phyloP scores from a whole-genome alignment of 2,797 vertebrate species.

The Oreortyx pictus region DNA sequence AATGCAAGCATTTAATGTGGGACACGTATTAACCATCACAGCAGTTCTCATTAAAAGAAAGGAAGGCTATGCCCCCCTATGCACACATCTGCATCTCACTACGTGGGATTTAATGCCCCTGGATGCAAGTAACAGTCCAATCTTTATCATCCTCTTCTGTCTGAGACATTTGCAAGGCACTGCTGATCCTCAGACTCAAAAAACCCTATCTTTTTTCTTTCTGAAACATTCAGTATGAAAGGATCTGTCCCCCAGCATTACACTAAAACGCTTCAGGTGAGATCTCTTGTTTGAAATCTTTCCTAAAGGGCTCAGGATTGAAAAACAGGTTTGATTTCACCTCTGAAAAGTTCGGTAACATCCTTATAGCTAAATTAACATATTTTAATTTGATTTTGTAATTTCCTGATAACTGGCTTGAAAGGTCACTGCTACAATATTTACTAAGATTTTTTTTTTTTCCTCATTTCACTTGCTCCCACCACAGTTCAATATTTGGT shows the following conservation, averaged over 20 bases:
- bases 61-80: not conserved
- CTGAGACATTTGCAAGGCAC: not conserved
- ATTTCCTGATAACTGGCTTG: not conserved
- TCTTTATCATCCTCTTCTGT: not conserved
- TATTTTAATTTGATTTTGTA: not conserved
- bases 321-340: not conserved
- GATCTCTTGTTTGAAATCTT: not conserved
- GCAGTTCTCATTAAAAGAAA: not conserved
- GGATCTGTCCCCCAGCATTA: not conserved
- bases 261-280: not conserved
- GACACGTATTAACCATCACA: not conserved
- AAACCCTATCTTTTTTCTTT: not conserved
- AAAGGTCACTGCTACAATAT: slow-evolving; percentile 39
- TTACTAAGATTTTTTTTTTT: not conserved
- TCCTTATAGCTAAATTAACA: not conserved
- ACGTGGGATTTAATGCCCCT: not conserved
- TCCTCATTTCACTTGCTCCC: not conserved
- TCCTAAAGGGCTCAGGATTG: not conserved
- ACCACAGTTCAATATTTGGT: not conserved
- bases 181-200: not conserved
- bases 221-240: not conserved
- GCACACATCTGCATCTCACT: not conserved
- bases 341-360: not conserved
- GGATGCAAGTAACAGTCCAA: not conserved
- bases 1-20: not conserved